Conservation (phyloP, 2,888 invertebrate species). For the Notodonta dromedarius region DNA sequence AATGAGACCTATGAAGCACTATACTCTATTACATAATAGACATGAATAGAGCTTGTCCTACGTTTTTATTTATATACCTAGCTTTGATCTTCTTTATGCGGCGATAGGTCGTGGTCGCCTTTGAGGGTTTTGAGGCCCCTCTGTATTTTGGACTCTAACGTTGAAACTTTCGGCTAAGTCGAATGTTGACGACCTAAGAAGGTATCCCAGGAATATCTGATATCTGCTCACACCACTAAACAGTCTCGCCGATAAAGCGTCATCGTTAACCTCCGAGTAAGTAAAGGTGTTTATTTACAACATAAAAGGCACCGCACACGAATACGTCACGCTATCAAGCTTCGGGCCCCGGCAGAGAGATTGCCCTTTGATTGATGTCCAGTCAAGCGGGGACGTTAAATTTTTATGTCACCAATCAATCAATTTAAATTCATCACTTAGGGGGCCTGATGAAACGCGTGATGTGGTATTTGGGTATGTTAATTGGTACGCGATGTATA, state of each 20-base stretch:
- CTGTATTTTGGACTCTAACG: too few species aligned
- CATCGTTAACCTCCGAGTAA: slow-evolving; percentile 45
- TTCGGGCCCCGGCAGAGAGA: slow-evolving; percentile 1
- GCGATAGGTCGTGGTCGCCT: too few species aligned
- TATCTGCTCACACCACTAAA: slow-evolving; percentile 31
- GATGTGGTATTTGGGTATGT: slow-evolving; percentile 7
- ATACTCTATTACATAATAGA: too few species aligned
- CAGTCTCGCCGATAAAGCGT: slow-evolving; percentile 42
- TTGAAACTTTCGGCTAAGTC: too few species aligned
- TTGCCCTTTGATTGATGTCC: slow-evolving; percentile 66
- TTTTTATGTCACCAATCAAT: slow-evolving; percentile 79
- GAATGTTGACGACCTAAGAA: not conserved
- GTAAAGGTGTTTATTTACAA: slow-evolving; percentile 48
- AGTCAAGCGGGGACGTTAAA: slow-evolving; percentile 64
- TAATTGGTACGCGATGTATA: not conserved
- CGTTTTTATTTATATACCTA: too few species aligned
- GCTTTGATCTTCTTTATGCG: too few species aligned
- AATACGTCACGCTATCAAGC: slow-evolving; percentile 48
- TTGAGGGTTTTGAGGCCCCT: too few species aligned
- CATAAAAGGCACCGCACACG: slow-evolving; percentile 57
- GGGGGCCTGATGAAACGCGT: slow-evolving; percentile 40
- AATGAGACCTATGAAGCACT: too few species aligned
- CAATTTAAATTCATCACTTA: slow-evolving; percentile 68
- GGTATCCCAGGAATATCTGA: slow-evolving; percentile 3
- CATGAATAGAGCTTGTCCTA: too few species aligned